Evolutionary conservation across 2,888 invertebrate species (phyloP), one percentile per base, ranked within the genome.

Genomic region (Onchidella celtica): DNA sequence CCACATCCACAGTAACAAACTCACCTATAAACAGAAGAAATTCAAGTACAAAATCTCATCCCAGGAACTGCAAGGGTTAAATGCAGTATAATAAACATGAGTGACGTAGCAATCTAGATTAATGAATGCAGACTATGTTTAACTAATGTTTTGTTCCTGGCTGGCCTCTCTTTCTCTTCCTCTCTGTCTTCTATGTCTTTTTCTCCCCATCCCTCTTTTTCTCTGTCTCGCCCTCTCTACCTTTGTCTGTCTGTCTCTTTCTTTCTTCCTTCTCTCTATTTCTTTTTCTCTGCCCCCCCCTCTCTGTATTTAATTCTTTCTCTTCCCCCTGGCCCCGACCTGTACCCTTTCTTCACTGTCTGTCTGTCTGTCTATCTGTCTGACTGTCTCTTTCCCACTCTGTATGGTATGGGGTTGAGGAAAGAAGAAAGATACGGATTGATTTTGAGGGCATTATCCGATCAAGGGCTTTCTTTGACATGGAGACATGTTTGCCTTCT

Each of bases 121-220:
- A 47, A 47, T 47, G 47, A 17, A 47, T 17, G 47, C 17, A 47
- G 17, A 47, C 6, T 47, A 11, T 47, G 9, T 47, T 47, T 47
- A 17, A 17, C 9, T 17, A 47, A 47, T 47, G 17, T 47, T 11
- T 47, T 47, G 47, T 11, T 47, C 6, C 17, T 47, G 9, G 11
- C 47, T n/a, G 9, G 14, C n/a, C 29, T 14, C 29, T 63, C 63
- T 63, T 63, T 29, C 29, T 63, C 63, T 63, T 63, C 27, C 29
- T 63, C 65, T 65, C 2, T 17, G 29, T 65, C 9, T 65, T 65
- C 65, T 32, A 17, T 32, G 11, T 65, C 65, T 65, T 47, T 14
- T 63, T 63, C 63, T 63, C 29, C n/a, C n/a, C n/a, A n/a, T n/a
- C n/a, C 63, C 29, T 63, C 63, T 63, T 63, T 29, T 63, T 63